phyloP scores from a whole-genome alignment of 92 coral and sea anemone species.

The Chrysogorgia sp. region DNA sequence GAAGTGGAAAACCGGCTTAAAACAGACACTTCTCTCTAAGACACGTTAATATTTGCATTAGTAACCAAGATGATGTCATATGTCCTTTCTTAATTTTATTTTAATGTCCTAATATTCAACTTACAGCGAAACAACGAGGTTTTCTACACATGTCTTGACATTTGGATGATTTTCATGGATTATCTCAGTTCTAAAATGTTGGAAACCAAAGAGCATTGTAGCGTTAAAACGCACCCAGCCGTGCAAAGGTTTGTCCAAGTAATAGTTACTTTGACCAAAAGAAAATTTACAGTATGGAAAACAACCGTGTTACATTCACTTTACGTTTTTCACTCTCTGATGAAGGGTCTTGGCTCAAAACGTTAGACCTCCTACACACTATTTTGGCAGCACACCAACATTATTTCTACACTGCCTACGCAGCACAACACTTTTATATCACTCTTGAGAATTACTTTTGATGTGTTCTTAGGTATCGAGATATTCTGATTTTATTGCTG shows the following conservation, averaged over 20 bases:
- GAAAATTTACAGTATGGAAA: too few relatives aligned
- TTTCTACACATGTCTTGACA: constrained; percentile 82
- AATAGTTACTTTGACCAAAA: neutral
- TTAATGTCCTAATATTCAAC: neutral
- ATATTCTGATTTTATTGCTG: constrained; percentile 77
- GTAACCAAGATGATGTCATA: too few relatives aligned
- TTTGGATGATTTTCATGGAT: constrained; percentile 91
- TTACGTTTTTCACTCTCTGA: too few relatives aligned
- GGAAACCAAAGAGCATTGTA: constrained; percentile 78
- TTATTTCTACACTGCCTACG: too few relatives aligned
- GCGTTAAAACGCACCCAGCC: constrained; percentile 86
- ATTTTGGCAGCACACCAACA: too few relatives aligned
- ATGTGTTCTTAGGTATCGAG: constrained; percentile 70
- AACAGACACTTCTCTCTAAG: too few relatives aligned
- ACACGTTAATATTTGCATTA: too few relatives aligned
- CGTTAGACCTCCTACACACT: too few relatives aligned
- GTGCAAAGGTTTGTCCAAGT: constrained; percentile 70
- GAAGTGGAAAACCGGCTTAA: too few relatives aligned
- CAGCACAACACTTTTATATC: too few relatives aligned
- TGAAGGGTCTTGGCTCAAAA: too few relatives aligned
- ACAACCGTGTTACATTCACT: neutral
- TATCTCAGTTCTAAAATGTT: constrained; percentile 82
- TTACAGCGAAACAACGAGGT: constrained; percentile 88
- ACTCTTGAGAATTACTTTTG: neutral
- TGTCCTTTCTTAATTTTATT: neutral